Conservation (phyloP, 2,888 invertebrate genomes). For the Slavum lentiscoides region DNA sequence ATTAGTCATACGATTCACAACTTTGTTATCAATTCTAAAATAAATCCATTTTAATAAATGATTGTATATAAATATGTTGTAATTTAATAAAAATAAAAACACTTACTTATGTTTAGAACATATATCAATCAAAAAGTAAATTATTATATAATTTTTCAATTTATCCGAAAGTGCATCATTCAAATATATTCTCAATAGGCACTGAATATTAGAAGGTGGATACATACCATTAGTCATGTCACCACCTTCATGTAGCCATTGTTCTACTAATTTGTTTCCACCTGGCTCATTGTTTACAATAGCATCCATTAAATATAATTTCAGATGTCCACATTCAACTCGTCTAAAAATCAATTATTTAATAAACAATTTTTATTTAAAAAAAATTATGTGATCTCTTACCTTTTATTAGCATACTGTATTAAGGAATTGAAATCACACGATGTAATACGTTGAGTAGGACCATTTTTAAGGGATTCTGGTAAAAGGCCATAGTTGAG, state of each 20-base stretch:
- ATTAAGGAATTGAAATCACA: constrained; percentile 34
- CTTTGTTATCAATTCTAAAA: constrained; percentile 5
- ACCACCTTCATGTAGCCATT: constrained; percentile 69
- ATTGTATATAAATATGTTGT: not conserved
- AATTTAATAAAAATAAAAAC: not conserved
- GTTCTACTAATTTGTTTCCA: constrained; percentile 58
- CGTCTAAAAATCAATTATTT: constrained; percentile 52
- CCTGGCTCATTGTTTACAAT: constrained; percentile 69
- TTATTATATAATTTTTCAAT: constrained; percentile 76
- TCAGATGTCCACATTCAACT: constrained; percentile 50
- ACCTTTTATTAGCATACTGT: constrained; percentile 53
- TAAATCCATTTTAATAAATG: not conserved
- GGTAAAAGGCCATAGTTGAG: constrained; percentile 77
- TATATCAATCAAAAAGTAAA: constrained; percentile 82
- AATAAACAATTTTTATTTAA: not conserved
- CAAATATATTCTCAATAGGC: constrained; percentile 75
- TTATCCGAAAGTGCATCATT: constrained; percentile 69
- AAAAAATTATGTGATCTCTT: not conserved
- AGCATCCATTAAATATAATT: constrained; percentile 73
- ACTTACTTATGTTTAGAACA: constrained; percentile 70
- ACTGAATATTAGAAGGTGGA: constrained; percentile 82
- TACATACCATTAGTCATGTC: constrained; percentile 66
- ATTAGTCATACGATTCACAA: constrained; percentile 47
- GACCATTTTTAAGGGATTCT: constrained; percentile 60
- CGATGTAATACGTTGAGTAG: not conserved